Base-by-base conservation (phyloP, 2,888 invertebrate genomes). In the Epinotia nisella region DNA sequence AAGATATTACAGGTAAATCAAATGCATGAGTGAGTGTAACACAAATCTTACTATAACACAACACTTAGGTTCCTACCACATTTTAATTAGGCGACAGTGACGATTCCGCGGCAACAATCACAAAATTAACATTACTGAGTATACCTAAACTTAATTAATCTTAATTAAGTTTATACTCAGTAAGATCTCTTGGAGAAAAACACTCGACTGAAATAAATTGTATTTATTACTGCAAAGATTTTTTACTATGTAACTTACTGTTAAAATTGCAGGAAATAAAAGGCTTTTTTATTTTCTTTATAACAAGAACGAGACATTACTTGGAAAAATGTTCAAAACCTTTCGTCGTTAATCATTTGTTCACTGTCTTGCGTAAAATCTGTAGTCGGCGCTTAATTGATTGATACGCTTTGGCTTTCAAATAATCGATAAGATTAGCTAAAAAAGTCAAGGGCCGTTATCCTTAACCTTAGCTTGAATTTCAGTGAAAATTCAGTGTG, bases 141-240 rank as follows among this genome's bases (percentile, higher is more conserved):
- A 49, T n/a, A 49, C n/a, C n/a, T n/a, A n/a, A n/a, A 49, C 35
- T 35, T 35, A 35, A 49, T 49, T 49, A 45, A n/a, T n/a, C n/a
- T n/a, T n/a, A n/a, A n/a, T n/a, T n/a, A n/a, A n/a, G n/a, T n/a
- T n/a, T n/a, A n/a, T n/a, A n/a, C n/a, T n/a, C n/a, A n/a, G n/a
- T n/a, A n/a, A n/a, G n/a, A n/a, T n/a, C n/a, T 45, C 45, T 15
- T 45, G 45, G 15, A 45, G 45, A 15, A 45, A 9, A 45, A 15
- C 45, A 45, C 15, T 45, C 15, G 45, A 39, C 35, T 35, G 17
- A 49, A 51, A 21, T 29, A 19, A 83, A 84, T 83, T 81, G 75
- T 77, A 76, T 77, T 81, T n/a, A n/a, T n/a, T n/a, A n/a, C n/a
- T n/a, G n/a, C n/a, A n/a, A n/a, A n/a, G n/a, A n/a, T n/a, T n/a